Conservation (phyloP, 2,113 vertebrate genomes). For the Oxyruncus cristatus region DNA sequence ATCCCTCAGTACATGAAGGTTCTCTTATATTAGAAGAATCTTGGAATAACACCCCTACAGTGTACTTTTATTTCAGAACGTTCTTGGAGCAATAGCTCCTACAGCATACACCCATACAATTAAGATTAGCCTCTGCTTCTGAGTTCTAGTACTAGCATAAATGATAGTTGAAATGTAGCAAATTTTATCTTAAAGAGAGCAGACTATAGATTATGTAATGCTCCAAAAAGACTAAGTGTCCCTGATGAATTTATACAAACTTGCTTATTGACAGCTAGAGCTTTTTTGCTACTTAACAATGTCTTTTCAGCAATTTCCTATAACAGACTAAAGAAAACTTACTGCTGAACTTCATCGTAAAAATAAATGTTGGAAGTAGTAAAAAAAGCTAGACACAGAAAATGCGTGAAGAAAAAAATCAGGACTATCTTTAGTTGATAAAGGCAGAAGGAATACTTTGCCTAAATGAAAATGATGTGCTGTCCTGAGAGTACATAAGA, state of each 20-base stretch:
- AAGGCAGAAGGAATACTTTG: neutral
- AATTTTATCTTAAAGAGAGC: neutral
- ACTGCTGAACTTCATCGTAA: neutral
- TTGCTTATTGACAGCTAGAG: neutral
- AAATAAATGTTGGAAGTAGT: neutral
- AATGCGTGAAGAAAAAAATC: neutral
- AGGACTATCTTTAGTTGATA: neutral
- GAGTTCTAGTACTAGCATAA: neutral
- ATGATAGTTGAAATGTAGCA: neutral
- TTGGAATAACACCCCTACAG: neutral
- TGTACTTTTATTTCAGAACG: fast-evolving
- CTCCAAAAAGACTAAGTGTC: neutral
- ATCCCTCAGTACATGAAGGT: neutral
- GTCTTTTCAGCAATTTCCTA: neutral
- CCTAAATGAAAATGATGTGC: neutral
- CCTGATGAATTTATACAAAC: neutral
- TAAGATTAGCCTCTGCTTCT: neutral
- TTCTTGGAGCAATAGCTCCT: neutral
- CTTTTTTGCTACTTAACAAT: neutral
- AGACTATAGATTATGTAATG: neutral
- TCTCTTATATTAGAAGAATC: neutral
- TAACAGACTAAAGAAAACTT: neutral
- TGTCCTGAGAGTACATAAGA: neutral
- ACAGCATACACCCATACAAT: neutral
- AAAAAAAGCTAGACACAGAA: neutral